Evolutionary conservation across 2,888 invertebrate species (phyloP), one percentile per base, ranked within the genome.

Genomic region (Acrocera orbiculus): DNA sequence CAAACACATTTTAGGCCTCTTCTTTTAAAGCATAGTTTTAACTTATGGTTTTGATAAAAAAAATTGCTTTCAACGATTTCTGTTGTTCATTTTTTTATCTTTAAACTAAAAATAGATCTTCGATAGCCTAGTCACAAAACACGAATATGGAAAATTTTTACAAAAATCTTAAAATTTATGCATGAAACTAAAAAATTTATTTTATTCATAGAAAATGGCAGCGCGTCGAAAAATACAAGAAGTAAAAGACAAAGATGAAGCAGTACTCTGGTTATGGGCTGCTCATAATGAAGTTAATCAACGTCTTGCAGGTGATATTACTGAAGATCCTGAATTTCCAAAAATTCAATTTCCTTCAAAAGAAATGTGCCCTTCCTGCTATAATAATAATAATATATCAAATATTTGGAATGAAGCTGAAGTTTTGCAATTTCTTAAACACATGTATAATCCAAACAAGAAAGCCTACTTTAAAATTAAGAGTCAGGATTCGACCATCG

Each of bases 221-320:
- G 58, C 62, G 2, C 66, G 67, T 37, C 71, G 75, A 38, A 70
- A 77, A 50, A 66, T 81, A 40, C 69, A 70, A 50, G 71, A 74
- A 45, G 77, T 85, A 0, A 63, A 65, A 11, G 71, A 69, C 32
- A 70, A 73, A 44, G 73, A 81, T 36, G 80, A 85, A 39, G 74
- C 76, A 11, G 71, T 93, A 2, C 58, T 93, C 25, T 96, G 93
- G 92, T 61, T 96, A 16, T 96, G 95, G 95, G 67, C 69, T 47
- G 81, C 86, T 0, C 95, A 96, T 54, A 96, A 96, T 56, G 75
- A 76, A 58, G 95, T 89, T 0, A 98, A 98, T 56, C 63, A 75
- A 42, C 70, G 95, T 44, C 63, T 98, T 16, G 69, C 81, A 15
- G 83, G 86, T 1, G 89, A 92, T 55, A 42, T 61, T 4, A 83